Conservation (phyloP, 92 coral and sea anemone genomes). For the Parazoanthus darwini region DNA sequence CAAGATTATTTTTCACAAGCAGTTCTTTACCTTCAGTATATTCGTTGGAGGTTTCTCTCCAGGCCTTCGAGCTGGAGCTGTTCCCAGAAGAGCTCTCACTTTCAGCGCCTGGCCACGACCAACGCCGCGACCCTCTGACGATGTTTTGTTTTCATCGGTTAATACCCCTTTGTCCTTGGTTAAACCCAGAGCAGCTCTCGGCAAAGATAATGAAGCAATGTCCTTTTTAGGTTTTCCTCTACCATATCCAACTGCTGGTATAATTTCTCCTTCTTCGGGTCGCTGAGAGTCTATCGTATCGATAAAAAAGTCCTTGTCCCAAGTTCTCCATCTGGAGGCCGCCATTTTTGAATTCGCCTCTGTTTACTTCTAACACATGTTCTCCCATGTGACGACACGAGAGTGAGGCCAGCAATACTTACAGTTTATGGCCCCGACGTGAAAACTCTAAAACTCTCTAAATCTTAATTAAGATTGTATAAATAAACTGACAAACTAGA, state of each 20-base stretch:
- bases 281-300: conserved; percentile 52
- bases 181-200: conserved; percentile 57
- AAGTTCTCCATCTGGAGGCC: conserved; percentile 65
- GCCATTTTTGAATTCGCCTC: conserved; percentile 23
- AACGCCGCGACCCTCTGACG: background rate
- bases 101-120: conserved; percentile 60
- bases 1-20: background rate
- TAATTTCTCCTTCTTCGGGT: conserved; percentile 63
- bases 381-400: background rate
- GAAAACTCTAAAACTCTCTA: too few species aligned
- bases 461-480: too few species aligned
- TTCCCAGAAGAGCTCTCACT: conserved; percentile 59
- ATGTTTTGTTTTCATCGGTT: background rate
- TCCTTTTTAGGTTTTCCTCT: conserved; percentile 63
- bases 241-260: conserved; percentile 61
- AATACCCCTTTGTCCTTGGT: conserved; percentile 15
- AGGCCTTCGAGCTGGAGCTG: conserved; percentile 60
- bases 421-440: too few species aligned
- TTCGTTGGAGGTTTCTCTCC: conserved; percentile 36
- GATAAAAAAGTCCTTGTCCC: conserved; percentile 62
- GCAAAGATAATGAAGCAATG: conserved; percentile 47
- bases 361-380: conserved; percentile 1
- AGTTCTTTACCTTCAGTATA: conserved; percentile 10
- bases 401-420: too few species aligned
- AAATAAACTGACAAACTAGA: too few species aligned